phyloP scores from a whole-genome alignment of 2,888 invertebrate species.

The Euplagia quadripunctaria region DNA sequence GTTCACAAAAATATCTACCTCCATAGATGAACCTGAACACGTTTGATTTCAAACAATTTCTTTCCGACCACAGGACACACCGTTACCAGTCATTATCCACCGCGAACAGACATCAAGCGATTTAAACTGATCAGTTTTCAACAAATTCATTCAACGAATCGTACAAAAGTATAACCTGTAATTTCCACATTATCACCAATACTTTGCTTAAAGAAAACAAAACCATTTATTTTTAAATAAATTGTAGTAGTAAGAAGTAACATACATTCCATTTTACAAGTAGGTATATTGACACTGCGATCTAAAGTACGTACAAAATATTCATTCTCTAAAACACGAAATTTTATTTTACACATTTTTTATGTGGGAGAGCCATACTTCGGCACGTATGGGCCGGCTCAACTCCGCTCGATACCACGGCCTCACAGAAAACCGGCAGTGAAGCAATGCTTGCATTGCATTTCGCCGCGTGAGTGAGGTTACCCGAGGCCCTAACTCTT shows the following conservation, averaged over 20 bases:
- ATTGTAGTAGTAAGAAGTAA: neutral
- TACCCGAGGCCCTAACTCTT: too few relatives aligned
- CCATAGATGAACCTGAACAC: neutral
- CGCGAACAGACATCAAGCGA: slow-evolving; percentile 1
- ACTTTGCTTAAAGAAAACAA: neutral
- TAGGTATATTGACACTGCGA: neutral
- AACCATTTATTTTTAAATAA: neutral
- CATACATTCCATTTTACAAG: slow-evolving; percentile 1
- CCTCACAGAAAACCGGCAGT: too few relatives aligned
- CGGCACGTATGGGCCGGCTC: too few relatives aligned
- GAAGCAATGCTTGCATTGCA: too few relatives aligned
- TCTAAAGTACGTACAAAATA: neutral
- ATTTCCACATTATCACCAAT: neutral
- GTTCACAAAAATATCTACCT: neutral
- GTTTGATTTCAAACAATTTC: neutral
- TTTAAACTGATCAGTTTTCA: slow-evolving; percentile 28
- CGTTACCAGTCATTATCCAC: neutral
- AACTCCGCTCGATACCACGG: too few relatives aligned
- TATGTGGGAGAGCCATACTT: too few relatives aligned
- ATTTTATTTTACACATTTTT: neutral
- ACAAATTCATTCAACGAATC: slow-evolving; percentile 7
- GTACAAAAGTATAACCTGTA: slow-evolving; percentile 11
- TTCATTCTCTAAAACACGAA: neutral
- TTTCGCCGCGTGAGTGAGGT: too few relatives aligned
- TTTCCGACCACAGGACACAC: neutral